phyloP scores from a whole-genome alignment of 2,797 vertebrate genomes.

The Channallabes apus region DNA sequence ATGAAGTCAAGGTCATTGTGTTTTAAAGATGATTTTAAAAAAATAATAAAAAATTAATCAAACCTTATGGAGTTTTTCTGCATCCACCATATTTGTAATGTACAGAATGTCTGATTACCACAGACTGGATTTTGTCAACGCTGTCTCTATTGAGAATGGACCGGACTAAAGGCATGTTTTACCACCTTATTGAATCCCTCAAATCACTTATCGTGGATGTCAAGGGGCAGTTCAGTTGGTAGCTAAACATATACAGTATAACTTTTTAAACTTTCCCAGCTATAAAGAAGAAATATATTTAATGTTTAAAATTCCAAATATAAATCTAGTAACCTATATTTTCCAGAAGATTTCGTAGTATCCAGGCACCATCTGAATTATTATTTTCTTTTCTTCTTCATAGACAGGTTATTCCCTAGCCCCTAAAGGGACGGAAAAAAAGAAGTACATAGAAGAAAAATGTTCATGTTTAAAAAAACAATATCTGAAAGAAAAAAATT shows the following conservation, averaged over 20 bases:
- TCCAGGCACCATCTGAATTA: background rate
- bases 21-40: background rate
- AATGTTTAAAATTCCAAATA: background rate
- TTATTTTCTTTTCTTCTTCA: background rate
- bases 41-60: rapidly evolving
- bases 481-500: no score
- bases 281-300: background rate
- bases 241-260: background rate
- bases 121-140: background rate
- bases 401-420: no score
- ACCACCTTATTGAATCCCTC: background rate
- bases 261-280: background rate
- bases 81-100: background rate
- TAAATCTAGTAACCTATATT: background rate
- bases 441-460: no score
- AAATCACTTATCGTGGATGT: background rate
- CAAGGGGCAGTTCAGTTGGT: background rate
- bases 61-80: background rate
- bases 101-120: background rate
- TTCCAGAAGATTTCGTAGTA: background rate
- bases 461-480: no score
- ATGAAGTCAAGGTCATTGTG: background rate
- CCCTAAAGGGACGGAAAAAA: no score
- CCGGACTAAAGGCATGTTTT: background rate
- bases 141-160: background rate